Evolutionary conservation across 2,888 invertebrate genomes (phyloP).

Genomic region (Hoplodrina ambigua): DNA sequence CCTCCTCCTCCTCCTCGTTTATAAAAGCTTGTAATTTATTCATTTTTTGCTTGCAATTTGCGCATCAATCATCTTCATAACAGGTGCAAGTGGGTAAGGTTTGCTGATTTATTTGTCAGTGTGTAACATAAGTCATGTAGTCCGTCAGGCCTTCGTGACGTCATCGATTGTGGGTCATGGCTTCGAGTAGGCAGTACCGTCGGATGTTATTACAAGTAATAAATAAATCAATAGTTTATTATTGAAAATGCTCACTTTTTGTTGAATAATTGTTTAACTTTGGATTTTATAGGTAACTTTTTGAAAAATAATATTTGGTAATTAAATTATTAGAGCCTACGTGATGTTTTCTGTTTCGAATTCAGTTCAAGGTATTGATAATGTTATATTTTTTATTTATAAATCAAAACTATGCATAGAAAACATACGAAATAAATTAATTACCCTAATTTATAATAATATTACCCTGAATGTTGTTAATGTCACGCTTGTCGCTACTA

Average conservation of each 20-base stretch:
- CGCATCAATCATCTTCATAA: slow-evolving; percentile 39
- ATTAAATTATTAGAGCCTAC: background rate
- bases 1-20: slow-evolving; percentile 13
- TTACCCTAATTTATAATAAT: slow-evolving; percentile 1
- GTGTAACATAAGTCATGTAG: slow-evolving; percentile 52
- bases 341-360: slow-evolving; percentile 1
- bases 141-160: slow-evolving; percentile 70
- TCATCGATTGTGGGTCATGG: slow-evolving; percentile 83
- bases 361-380: slow-evolving; percentile 17
- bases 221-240: slow-evolving; percentile 57
- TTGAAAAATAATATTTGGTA: background rate
- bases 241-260: slow-evolving; percentile 25
- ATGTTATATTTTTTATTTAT: background rate
- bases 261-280: background rate
- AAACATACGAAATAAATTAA: slow-evolving; percentile 10
- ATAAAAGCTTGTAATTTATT: slow-evolving; percentile 26
- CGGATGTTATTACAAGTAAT: slow-evolving; percentile 56
- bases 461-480: slow-evolving; percentile 10
- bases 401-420: background rate
- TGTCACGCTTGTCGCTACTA: slow-evolving; percentile 13
- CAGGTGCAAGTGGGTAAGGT: slow-evolving; percentile 40
- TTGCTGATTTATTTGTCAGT: slow-evolving; percentile 39
- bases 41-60: slow-evolving; percentile 42
- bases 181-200: slow-evolving; percentile 66
- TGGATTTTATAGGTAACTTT: background rate